Percentiles rank a stretch among this genome's conserved stretches.
These are phyloP conservation scores for Eledona agricola DNA, from an alignment of 2,888 invertebrate genomes.

Conservation along the genomic window DNA sequence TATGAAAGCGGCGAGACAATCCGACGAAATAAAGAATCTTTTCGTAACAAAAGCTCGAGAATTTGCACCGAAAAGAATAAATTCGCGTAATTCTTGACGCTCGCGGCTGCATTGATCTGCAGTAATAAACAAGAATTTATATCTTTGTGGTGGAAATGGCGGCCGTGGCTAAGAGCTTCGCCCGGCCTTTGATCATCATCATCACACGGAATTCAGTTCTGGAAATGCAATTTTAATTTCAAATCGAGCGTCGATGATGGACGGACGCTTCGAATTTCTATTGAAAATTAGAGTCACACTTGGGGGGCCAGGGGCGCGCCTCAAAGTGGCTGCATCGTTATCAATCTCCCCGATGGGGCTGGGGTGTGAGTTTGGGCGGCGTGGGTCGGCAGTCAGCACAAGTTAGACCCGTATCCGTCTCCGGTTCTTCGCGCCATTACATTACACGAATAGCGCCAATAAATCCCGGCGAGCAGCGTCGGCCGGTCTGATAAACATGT, in stretches of 20 bases:
- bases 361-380: constrained; percentile 21
- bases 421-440: constrained; percentile 58
- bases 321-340: constrained; percentile 40
- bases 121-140: no score
- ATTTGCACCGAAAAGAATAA: no score
- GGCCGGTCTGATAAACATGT: constrained; percentile 59
- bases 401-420: constrained; percentile 55
- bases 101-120: no score
- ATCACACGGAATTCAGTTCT: no score
- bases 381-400: constrained; percentile 38
- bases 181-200: no score
- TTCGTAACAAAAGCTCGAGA: no score
- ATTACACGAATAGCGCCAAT: constrained; percentile 56
- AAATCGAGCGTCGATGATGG: constrained; percentile 25
- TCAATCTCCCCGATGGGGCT: constrained; percentile 27
- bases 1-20: no score
- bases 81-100: no score
- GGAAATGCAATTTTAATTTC: constrained; percentile 26
- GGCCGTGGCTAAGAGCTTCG: no score
- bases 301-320: constrained; percentile 24
- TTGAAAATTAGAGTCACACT: constrained; percentile 33
- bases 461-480: constrained; percentile 54
- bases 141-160: no score
- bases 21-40: no score
- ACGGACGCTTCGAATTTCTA: constrained; percentile 30